Base-by-base conservation (phyloP, 2,797 vertebrate species). In the Kryptolebias ocellatus region DNA sequence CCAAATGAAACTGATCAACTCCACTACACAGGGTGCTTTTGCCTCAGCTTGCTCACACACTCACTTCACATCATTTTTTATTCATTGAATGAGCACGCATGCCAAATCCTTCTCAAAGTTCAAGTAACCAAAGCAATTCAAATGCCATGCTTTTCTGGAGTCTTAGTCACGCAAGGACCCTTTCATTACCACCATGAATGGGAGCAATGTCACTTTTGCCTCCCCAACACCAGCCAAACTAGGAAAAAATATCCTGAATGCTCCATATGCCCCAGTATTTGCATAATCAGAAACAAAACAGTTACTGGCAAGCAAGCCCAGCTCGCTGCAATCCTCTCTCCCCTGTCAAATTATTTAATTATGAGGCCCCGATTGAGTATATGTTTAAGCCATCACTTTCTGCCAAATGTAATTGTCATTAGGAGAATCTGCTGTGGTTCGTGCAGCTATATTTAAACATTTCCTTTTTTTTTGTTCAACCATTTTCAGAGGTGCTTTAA, bases 311-410 rank as follows among this genome's bases (percentile, higher is more conserved):
- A 72, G 84, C 74, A 86, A 93, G 91, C 88, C 90, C 85, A 91
- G 88, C 88, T 86, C 85, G 14, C 85, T 76, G 86, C 86, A 73
- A 77, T 76, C 63, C 80, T 24, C 20, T 24, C 87, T 85, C 87
- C 17, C 6, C 46, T n/a, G 9, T 87, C 82, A 83, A 90, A 92
- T 92, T 84, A 90, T 91, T 92, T 89, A 85, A 91, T 92, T 93
- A 91, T 75, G 60, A 84, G 80, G 82, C 78, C 87, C 81, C 83
- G 78, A 86, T 83, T 82, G 89, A 90, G 86, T 80, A 85, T 86
- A 85, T 87, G 86, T 92, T 88, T 84, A 90, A 88, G 88, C 84
- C 70, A 74, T 89, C 83, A 87, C 90, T 90, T 87, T 90, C 78
- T 81, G 71, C 74, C 39, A 31, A 76, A 81, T 72, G 78, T 72